These are phyloP conservation scores for Acanthoscelides obtectus DNA, from an alignment of 2,888 invertebrate species.

Conservation along the genomic window DNA sequence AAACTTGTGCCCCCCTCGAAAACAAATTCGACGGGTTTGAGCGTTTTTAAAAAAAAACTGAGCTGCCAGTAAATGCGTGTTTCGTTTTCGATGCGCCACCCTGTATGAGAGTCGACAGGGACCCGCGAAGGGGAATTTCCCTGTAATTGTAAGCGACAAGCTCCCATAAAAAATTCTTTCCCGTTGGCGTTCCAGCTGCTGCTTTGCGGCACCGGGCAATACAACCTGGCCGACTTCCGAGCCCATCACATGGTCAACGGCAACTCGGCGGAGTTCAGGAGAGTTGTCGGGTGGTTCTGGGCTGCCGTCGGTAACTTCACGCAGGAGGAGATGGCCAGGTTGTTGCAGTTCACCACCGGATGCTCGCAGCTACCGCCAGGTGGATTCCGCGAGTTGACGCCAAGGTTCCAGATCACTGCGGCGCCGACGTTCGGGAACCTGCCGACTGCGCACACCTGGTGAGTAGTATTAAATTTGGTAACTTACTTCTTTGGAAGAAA, in stretches of 20 bases:
- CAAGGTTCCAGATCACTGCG: slow-evolving; percentile 88
- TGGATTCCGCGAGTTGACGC: slow-evolving; percentile 84
- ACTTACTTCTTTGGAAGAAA: too few species aligned
- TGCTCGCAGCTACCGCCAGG: slow-evolving; percentile 88
- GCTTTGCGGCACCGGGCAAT: slow-evolving; percentile 90
- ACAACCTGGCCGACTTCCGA: slow-evolving; percentile 85
- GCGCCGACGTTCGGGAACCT: slow-evolving; percentile 86
- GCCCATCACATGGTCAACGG: slow-evolving; percentile 84
- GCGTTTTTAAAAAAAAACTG: too few species aligned
- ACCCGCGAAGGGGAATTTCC: too few species aligned
- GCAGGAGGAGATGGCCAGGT: slow-evolving; percentile 86
- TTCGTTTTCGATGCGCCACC: too few species aligned
- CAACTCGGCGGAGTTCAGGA: slow-evolving; percentile 73
- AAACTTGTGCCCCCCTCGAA: too few species aligned
- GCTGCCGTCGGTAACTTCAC: slow-evolving; percentile 84
- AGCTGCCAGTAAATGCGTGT: too few species aligned
- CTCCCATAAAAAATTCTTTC: too few species aligned
- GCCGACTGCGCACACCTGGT: slow-evolving; percentile 94
- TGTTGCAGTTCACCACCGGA: slow-evolving; percentile 90
- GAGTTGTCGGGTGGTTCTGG: slow-evolving; percentile 88
- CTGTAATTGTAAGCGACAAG: too few species aligned
- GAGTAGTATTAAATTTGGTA: too few species aligned
- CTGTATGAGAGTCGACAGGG: too few species aligned
- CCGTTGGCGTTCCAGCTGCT: slow-evolving; percentile 61
- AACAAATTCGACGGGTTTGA: too few species aligned